Base-by-base conservation (phyloP, 2,888 invertebrate genomes). In the Cosmorhoe ocellata region DNA sequence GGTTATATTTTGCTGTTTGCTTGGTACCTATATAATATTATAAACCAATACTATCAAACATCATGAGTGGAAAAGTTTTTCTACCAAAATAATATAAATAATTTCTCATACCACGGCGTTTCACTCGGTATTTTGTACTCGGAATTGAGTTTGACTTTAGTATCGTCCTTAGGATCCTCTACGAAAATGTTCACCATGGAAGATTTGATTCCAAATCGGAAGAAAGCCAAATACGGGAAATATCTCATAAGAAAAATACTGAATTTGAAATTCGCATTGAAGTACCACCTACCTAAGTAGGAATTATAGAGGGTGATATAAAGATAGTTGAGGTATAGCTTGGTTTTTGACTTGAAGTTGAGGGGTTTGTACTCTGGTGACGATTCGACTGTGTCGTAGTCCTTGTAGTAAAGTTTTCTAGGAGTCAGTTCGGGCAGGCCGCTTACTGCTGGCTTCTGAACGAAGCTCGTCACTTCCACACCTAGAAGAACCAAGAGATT, bases 221-320 rank as follows among this genome's bases (percentile, higher is more conserved):
- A 91, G 76, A 93, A 93, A 0, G 94, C 94, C 33, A 95, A 64
- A 60, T 93, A 93, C 0, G 96, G 96, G 66, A 92, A 93, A 44
- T 93, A 91, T 59, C 92, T 92, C 75, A 94, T 93, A 0, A 95
- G 69, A 58, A 92, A 91, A 11, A 95, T 71, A 12, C 91, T 85
- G 1, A 93, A 66, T 66, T 86, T 83, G 70, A 93, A 92, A 40
- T 92, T 84, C 14, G 82, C 71, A 69, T 95, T 95, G 41, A 94
- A 91, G 63, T 92, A 92, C 33, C 90, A 75, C 7, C 94, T 90
- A 11, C 94, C 92, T 41, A 93, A 66, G 48, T 63, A 74, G 9
- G 86, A 91, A 6, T 78, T 74, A 63, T 92, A 88, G 6, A 92
- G 56, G 0, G 46, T 37, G 0, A 63, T 42, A 12, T 74, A 63